Conservation (phyloP, 1,140 invertebrate genomes). For the Drosophila pectinifera region DNA sequence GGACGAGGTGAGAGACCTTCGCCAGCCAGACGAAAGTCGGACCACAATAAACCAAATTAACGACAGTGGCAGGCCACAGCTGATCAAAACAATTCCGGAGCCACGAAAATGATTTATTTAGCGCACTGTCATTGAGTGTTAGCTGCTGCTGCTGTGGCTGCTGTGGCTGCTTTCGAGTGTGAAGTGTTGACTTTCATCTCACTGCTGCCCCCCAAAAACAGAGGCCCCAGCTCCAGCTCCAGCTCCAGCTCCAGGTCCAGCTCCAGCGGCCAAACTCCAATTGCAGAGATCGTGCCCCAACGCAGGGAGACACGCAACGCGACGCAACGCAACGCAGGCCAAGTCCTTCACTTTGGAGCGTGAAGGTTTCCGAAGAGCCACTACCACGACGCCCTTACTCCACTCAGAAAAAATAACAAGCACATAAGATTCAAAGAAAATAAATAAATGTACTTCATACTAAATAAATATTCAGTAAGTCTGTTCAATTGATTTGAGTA, state of each 20-base stretch:
- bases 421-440: neutral
- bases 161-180: conserved; percentile 47
- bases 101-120: conserved; percentile 76
- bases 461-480: neutral
- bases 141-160: conserved; percentile 12
- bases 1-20: conserved; percentile 67
- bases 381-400: conserved; percentile 24
- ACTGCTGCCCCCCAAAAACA: conserved; percentile 43
- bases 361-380: conserved; percentile 67
- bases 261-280: conserved; percentile 17
- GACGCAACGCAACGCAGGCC: conserved; percentile 47
- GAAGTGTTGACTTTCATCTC: conserved; percentile 82
- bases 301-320: conserved; percentile 50
- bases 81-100: conserved; percentile 71
- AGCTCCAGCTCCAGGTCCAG: conserved; percentile 4
- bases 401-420: conserved; percentile 20
- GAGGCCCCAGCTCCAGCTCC: no score
- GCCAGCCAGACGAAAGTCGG: conserved; percentile 28
- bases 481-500: no score
- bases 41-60: conserved; percentile 78
- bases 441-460: conserved; percentile 1
- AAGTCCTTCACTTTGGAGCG: conserved; percentile 80
- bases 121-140: conserved; percentile 71
- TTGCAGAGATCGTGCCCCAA: conserved; percentile 42
- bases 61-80: conserved; percentile 60